Evolutionary conservation across 2,888 invertebrate species (phyloP).

Genomic region (Phymatocera aterrima): DNA sequence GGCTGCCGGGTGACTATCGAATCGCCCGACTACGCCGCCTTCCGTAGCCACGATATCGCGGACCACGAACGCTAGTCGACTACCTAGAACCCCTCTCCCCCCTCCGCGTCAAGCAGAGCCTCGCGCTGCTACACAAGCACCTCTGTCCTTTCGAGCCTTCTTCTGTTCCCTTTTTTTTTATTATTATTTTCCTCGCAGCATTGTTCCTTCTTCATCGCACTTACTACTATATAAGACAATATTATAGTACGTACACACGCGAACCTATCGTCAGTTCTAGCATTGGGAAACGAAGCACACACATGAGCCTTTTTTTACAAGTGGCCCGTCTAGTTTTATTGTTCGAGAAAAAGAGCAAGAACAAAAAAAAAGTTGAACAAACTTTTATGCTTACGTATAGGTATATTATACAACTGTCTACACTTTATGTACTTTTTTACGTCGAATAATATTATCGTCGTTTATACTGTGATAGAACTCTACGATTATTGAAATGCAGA

Average conservation of each 20-base stretch:
- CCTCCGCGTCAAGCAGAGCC: neutral
- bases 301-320: slow-evolving; percentile 1
- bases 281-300: neutral
- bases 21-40: slow-evolving; percentile 43
- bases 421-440: too few species aligned
- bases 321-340: neutral
- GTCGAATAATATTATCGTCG: too few species aligned
- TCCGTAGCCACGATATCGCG: slow-evolving; percentile 39
- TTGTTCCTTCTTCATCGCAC: neutral
- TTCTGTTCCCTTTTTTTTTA: neutral
- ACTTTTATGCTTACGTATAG: too few species aligned
- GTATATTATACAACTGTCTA: too few species aligned
- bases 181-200: neutral
- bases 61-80: slow-evolving; percentile 41
- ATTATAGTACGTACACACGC: neutral
- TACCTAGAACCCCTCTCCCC: neutral
- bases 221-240: neutral
- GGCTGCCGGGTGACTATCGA: slow-evolving; percentile 65
- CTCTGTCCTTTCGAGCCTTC: neutral
- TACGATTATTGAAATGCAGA: too few species aligned
- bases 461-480: too few species aligned
- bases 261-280: neutral
- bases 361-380: neutral
- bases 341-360: neutral
- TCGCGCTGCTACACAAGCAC: neutral